Base-by-base conservation (phyloP, 2,797 vertebrate genomes). In the Fratercula arctica region DNA sequence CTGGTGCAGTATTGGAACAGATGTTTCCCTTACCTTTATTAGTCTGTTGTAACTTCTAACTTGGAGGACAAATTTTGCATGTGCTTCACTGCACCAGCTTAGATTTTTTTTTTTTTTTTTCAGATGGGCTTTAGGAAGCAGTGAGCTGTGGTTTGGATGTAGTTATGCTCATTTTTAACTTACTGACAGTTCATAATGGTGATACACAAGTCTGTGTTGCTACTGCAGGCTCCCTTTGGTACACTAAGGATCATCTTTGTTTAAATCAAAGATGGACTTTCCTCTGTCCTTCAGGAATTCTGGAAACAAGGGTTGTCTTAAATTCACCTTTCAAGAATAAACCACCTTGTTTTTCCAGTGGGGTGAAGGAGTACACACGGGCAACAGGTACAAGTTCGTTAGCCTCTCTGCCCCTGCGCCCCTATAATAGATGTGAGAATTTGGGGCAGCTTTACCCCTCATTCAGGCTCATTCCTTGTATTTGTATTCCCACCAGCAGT, bases 11-110 rank as follows among this genome's bases (percentile, higher is more conserved):
- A 74, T 57, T 56, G 93, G 86, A 97, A 95, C 95, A 96, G 91
- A 95, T 95, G 93, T 95, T 97, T 91, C 72, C 59, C 43, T 91
- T 96, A 96, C 97, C 95, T 97, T 97, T 95, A 96, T 93, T 97
- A 96, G 93, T 81, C 83, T 81, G 81, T 87, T 96, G 89, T 89
- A 94, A 77, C 85, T 95, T 79, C 83, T 89, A 26, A 88, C 75
- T 94, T 95, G 84, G 80, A 96, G 94, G 82, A 96, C 90, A 85
- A 89, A 93, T 91, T 94, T 73, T 93, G 79, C 59, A 57, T 86
- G 74, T 94, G 79, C 85, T 86, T 93, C 95, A 90, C 70, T 96
- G 87, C 82, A 76, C 80, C 68, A 88, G 31, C 45, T 86, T 87
- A 95, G 83, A 89, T 28, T 33, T 84, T 51, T 67, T 82, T 73